Evolutionary conservation across 2,113 vertebrate species (phyloP), one percentile per base, ranked within the genome.

Genomic region (Labeo catla): DNA sequence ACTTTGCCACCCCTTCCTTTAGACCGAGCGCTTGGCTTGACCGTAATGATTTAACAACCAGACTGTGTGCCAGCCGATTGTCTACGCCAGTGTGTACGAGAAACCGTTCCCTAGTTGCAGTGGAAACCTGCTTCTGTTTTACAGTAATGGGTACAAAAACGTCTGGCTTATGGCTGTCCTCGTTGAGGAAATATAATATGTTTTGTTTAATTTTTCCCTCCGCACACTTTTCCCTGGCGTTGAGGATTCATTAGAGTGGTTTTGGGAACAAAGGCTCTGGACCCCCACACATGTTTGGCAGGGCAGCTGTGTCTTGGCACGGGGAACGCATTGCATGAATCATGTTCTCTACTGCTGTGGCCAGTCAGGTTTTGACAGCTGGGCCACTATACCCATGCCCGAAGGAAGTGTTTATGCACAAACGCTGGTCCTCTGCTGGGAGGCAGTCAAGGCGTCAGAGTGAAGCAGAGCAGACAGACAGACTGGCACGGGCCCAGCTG

Each of bases 81-180:
- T 89, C 63, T 84, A 86, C 74, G 86, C 84, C 81, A 88, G 36
- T 83, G 11, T 19, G 39, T 43, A 10, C 11, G 82, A 84, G 84
- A 88, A 74, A 81, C 68, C 43, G 19, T 76, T 47, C 28, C 19
- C 57, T 66, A 76, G 76, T 89, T 77, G 43, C 86, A 89, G 72
- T 91, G 89, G 88, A 88, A 91, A 89, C 82, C 59, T n/a, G 87
- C 88, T 89, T 88, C 88, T 88, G 87, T 88, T 84, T 88, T 87
- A 70, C 85, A 83, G 88, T 87, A 86, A 87, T 79, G 87, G 81
- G 76, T 87, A 86, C 13, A 83, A 66, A 87, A 84, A 85, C 49
- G 50, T 86, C 76, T 87, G 86, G 86, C 83, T 86, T 86, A 86
- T 87, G 59, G 88, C 83, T 87, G 77, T 66, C 82, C 88, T 84